A percentile compares a stretch with the other conserved stretches of the same genome.
These are phyloP conservation scores for Celastrina argiolus DNA, from an alignment of 2,888 invertebrate genomes.

Conservation along the genomic window DNA sequence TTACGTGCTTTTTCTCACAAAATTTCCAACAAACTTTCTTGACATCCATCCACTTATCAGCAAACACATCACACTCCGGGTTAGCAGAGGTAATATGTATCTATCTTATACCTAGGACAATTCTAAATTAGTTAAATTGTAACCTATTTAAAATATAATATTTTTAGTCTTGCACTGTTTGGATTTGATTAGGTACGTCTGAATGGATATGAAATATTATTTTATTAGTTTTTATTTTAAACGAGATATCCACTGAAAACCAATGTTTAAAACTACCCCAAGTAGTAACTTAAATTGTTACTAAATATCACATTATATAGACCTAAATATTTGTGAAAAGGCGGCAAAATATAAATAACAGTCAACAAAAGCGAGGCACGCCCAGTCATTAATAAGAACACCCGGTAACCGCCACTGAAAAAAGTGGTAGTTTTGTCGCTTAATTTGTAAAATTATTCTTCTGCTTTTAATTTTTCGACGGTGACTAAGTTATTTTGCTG, in stretches of 20 bases:
- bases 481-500: constrained; percentile 68
- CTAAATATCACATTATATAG: background rate
- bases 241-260: background rate
- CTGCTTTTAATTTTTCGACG: constrained; percentile 50
- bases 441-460: constrained; percentile 67
- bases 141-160: too few relatives aligned
- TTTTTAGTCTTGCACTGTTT: too few relatives aligned
- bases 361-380: constrained; percentile 33
- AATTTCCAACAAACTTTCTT: too few relatives aligned
- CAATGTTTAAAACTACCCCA: background rate
- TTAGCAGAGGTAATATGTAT: too few relatives aligned
- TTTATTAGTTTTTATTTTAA: too few relatives aligned
- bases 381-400: constrained; percentile 50
- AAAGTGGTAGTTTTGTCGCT: constrained; percentile 72
- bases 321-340: constrained; percentile 11
- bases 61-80: too few relatives aligned
- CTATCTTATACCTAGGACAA: too few relatives aligned
- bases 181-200: too few relatives aligned
- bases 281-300: background rate
- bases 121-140: too few relatives aligned
- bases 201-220: too few relatives aligned
- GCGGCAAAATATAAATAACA: constrained; percentile 15
- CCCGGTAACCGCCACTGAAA: constrained; percentile 45
- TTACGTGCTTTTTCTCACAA: too few relatives aligned
- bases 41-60: too few relatives aligned